Conservation (phyloP, 1,140 invertebrate genomes). For the Periplaneta americana region DNA sequence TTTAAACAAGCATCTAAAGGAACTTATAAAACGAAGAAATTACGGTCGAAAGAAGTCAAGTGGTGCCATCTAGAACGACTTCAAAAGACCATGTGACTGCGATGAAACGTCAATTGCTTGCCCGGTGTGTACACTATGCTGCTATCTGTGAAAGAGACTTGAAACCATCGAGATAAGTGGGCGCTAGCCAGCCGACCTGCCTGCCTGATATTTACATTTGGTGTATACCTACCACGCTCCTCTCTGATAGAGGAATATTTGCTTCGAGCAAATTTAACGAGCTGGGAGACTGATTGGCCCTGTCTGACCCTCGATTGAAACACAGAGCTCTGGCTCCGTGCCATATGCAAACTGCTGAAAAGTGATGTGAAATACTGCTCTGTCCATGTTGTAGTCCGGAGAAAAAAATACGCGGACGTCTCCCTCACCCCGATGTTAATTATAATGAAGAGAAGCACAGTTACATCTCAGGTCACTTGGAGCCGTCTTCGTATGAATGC, state of each 20-base stretch:
- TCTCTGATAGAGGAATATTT: not conserved
- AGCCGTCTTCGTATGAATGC: not conserved
- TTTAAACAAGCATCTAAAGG: no score
- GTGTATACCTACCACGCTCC: not conserved
- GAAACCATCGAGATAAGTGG: not conserved
- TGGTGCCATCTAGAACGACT: no score
- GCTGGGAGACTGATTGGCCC: not conserved
- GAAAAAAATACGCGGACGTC: not conserved
- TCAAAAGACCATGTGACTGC: no score
- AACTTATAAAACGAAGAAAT: no score
- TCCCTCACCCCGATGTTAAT: not conserved
- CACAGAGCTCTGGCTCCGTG: not conserved
- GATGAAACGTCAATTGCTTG: no score
- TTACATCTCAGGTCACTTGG: not conserved
- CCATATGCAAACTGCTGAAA: not conserved
- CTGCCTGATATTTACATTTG: no score
- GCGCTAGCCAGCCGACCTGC: no score
- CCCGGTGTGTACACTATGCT: no score
- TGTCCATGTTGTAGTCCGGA: not conserved
- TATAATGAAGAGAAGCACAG: not conserved
- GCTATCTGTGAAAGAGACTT: not conserved
- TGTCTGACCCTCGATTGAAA: not conserved
- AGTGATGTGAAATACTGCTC: not conserved
- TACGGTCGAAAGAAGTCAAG: no score
- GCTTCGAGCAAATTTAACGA: not conserved